A percentile compares a stretch with the other conserved stretches of the same genome.
phyloP scores from a whole-genome alignment of 2,113 vertebrate species.

The Hippopotamus amphibius region DNA sequence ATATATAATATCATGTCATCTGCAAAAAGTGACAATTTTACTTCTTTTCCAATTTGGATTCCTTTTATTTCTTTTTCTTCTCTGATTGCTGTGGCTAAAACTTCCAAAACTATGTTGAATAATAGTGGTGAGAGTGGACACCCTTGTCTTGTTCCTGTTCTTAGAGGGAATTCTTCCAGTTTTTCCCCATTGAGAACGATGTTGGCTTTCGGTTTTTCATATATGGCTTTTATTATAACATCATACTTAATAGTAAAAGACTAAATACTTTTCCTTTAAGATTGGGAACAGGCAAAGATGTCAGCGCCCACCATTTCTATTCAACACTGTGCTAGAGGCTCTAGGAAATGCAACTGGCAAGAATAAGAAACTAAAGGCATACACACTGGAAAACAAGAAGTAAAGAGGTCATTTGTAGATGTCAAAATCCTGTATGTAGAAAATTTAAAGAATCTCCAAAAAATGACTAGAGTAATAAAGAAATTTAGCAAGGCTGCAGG shows the following conservation, averaged over 20 bases:
- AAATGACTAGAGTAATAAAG: background rate
- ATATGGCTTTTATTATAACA: background rate
- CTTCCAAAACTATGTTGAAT: too few species aligned
- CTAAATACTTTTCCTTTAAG: background rate
- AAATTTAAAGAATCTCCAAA: background rate
- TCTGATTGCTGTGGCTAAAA: too few species aligned
- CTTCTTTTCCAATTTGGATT: too few species aligned
- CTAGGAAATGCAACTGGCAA: background rate
- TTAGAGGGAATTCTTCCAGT: too few species aligned
- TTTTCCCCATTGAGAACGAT: too few species aligned
- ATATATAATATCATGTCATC: too few species aligned
- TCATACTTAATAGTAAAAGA: conserved; percentile 11
- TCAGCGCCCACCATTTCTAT: conserved; percentile 2
- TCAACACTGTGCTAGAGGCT: background rate
- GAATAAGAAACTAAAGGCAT: conserved; percentile 14
- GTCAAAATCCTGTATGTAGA: background rate
- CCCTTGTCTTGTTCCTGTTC: too few species aligned
- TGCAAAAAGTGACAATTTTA: too few species aligned
- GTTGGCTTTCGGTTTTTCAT: too few species aligned
- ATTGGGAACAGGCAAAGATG: background rate
- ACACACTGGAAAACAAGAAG: background rate
- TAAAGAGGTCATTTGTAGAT: conserved; percentile 15
- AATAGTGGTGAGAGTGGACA: too few species aligned
- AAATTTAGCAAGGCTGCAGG: conserved; percentile 19
- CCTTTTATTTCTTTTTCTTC: too few species aligned